Percentiles rank a stretch among this genome's conserved stretches.
Evolutionary conservation across 2,888 invertebrate species (phyloP).

Genomic region (Heterodera filipjevi): DNA sequence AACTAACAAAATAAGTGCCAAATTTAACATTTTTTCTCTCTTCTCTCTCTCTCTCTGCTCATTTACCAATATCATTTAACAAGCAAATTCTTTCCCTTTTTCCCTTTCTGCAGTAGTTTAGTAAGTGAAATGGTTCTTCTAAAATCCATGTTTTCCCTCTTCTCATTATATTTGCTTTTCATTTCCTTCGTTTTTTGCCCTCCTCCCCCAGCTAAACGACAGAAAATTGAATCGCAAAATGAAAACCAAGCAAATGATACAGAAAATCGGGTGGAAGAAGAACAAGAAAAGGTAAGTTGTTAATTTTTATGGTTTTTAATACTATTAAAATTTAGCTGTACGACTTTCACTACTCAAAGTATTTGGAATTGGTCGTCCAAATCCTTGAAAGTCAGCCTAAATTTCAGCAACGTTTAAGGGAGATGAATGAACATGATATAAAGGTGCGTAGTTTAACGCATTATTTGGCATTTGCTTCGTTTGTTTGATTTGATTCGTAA

Average conservation of each 20-base stretch:
- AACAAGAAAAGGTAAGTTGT: not conserved
- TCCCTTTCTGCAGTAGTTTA: not conserved
- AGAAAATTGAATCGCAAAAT: constrained; percentile 22
- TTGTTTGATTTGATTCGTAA: not conserved
- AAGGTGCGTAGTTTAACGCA: constrained; percentile 49
- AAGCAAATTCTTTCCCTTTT: not conserved
- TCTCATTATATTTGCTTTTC: constrained; percentile 14
- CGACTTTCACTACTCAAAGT: constrained; percentile 59
- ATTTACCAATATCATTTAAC: not conserved
- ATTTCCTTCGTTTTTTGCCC: constrained; percentile 23
- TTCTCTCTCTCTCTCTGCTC: too few species aligned
- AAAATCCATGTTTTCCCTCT: not conserved
- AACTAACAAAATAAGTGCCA: too few species aligned
- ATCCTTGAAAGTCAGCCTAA: constrained; percentile 61
- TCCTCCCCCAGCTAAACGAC: constrained; percentile 32
- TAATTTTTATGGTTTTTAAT: not conserved
- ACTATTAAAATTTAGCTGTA: constrained; percentile 47
- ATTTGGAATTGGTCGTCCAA: constrained; percentile 62
- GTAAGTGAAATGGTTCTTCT: not conserved
- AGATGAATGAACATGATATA: constrained; percentile 61
- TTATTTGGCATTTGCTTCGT: too few species aligned
- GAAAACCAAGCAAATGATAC: not conserved
- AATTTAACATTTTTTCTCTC: too few species aligned
- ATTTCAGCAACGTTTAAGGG: constrained; percentile 56
- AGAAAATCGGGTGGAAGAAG: constrained; percentile 23